Conservation (phyloP, 2,113 vertebrate species). For the Leucoraja erinaceus region DNA sequence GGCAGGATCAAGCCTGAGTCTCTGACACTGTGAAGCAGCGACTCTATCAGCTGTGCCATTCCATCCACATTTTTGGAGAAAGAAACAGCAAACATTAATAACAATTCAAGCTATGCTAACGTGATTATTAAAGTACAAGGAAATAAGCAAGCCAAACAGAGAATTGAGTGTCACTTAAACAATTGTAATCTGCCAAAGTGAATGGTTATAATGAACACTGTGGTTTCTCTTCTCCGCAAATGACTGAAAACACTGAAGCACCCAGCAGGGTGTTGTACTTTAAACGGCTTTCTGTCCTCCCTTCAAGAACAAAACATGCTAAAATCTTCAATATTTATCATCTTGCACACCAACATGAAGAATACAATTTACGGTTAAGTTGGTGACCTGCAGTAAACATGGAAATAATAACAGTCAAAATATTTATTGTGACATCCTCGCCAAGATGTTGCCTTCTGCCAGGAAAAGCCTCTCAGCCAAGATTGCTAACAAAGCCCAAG, state of each 20-base stretch:
- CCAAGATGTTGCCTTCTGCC: neutral
- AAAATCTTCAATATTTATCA: neutral
- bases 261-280: neutral
- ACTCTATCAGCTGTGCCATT: too few species aligned
- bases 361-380: neutral
- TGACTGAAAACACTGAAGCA: neutral
- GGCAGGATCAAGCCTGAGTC: too few species aligned
- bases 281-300: neutral
- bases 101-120: neutral
- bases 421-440: constrained; percentile 16
- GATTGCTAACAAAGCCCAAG: neutral
- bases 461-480: neutral
- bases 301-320: constrained; percentile 24
- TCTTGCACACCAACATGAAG: neutral
- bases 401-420: constrained; percentile 30
- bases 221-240: constrained; percentile 8
- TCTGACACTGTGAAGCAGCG: too few species aligned
- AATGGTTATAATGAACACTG: neutral
- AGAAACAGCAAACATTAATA: neutral
- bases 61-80: neutral
- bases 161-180: neutral
- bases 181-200: neutral
- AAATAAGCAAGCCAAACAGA: neutral
- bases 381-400: constrained; percentile 14
- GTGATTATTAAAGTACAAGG: neutral